A percentile compares a stretch with the other conserved stretches of the same genome.
Evolutionary conservation across 2,888 invertebrate species (phyloP).

Genomic region (Hipparchia sbordonii): DNA sequence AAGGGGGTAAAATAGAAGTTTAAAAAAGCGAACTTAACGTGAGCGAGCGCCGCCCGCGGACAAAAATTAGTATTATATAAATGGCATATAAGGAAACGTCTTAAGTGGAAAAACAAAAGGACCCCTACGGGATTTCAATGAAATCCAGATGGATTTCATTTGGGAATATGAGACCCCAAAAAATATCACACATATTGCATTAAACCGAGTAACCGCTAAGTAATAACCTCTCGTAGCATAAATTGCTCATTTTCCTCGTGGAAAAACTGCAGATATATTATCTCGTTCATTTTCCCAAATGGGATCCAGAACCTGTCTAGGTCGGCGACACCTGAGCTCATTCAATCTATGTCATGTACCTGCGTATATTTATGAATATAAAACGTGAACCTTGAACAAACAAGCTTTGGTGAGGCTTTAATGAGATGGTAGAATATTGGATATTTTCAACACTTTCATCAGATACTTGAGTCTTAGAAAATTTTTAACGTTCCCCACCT

Average conservation of each 20-base stretch:
- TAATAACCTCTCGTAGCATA: conserved; percentile 18
- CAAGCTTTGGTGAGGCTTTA: background rate
- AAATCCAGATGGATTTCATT: too few species aligned
- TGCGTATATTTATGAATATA: conserved; percentile 2
- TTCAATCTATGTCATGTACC: conserved; percentile 24
- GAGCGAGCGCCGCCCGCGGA: too few species aligned
- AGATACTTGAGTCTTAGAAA: background rate
- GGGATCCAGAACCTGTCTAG: conserved; percentile 21
- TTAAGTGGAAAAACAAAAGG: too few species aligned
- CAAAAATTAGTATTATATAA: too few species aligned
- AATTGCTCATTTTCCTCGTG: conserved; percentile 22
- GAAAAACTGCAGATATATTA: conserved; percentile 29
- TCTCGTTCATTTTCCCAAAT: conserved; percentile 33
- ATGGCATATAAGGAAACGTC: too few species aligned
- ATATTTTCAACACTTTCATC: background rate
- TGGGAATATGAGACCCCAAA: background rate
- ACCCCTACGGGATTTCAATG: too few species aligned
- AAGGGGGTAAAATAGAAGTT: too few species aligned
- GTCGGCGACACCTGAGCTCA: conserved; percentile 25
- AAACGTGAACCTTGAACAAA: background rate
- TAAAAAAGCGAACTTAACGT: too few species aligned
- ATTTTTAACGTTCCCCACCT: background rate
- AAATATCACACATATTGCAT: conserved; percentile 11
- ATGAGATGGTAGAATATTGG: background rate
- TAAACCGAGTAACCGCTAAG: conserved; percentile 21